phyloP scores from a whole-genome alignment of 2,113 vertebrate species.

The Phalacrocorax pelagicus region DNA sequence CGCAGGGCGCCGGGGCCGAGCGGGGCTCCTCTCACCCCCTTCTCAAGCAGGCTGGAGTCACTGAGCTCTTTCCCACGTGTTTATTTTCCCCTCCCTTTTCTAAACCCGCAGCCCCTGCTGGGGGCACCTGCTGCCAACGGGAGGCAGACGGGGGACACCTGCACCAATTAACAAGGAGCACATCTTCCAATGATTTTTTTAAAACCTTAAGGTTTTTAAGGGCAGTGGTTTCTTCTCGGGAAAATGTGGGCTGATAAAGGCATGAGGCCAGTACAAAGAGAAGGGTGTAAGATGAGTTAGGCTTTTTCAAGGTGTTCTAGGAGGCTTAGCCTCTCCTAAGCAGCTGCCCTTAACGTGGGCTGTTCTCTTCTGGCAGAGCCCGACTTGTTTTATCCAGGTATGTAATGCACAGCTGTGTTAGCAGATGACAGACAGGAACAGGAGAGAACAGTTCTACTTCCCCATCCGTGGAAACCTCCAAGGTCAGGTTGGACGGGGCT shows the following conservation, averaged over 20 bases:
- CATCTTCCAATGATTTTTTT: accelerated
- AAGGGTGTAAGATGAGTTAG: neutral
- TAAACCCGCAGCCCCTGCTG: too few relatives aligned
- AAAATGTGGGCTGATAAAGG: accelerated
- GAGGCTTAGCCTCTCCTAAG: neutral
- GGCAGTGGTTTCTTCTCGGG: neutral
- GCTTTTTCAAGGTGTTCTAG: neutral
- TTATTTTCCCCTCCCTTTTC: neutral
- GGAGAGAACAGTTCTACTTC: neutral
- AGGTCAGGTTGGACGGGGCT: neutral
- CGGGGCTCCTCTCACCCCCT: accelerated
- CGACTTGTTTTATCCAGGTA: neutral
- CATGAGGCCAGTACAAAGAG: accelerated
- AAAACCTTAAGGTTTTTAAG: neutral
- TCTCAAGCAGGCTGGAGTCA: accelerated
- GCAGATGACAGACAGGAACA: neutral
- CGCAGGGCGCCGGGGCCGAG: neutral
- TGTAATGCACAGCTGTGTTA: neutral
- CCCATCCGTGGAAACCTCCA: neutral
- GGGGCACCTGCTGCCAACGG: neutral
- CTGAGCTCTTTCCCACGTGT: neutral
- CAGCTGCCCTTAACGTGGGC: neutral
- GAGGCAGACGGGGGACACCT: neutral
- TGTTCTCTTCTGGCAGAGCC: neutral
- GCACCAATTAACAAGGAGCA: accelerated